These are phyloP conservation scores for Choristoneura rosaceana DNA, from an alignment of 2,888 invertebrate genomes.

Conservation along the genomic window DNA sequence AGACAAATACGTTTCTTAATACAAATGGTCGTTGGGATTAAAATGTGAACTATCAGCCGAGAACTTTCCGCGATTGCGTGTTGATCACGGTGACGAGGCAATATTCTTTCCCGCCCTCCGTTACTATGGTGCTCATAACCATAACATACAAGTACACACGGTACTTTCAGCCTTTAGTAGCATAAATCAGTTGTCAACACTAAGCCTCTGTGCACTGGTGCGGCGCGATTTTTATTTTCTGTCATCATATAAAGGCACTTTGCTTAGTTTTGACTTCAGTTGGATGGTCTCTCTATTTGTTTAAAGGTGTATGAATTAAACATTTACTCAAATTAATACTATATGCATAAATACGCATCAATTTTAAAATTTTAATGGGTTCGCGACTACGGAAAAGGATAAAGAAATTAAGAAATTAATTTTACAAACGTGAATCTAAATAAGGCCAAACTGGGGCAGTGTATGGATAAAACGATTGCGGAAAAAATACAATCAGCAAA, in stretches of 20 bases:
- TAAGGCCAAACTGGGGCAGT: slow-evolving; percentile 86
- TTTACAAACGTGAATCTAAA: background rate
- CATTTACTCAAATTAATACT: too few relatives aligned
- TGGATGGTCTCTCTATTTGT: background rate
- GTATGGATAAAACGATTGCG: slow-evolving; percentile 85
- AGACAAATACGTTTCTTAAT: background rate
- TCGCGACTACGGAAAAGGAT: background rate
- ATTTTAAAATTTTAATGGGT: background rate
- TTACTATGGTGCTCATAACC: slow-evolving; percentile 68
- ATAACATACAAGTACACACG: slow-evolving; percentile 61
- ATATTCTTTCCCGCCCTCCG: slow-evolving; percentile 55
- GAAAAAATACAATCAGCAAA: slow-evolving; percentile 69
- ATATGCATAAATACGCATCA: too few relatives aligned
- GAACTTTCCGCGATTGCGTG: slow-evolving; percentile 43
- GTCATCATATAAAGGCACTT: slow-evolving; percentile 21
- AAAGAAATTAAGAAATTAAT: background rate
- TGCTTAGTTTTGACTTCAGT: slow-evolving; percentile 9
- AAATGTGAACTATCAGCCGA: slow-evolving; percentile 6
- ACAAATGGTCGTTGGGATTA: slow-evolving; percentile 2
- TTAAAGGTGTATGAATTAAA: slow-evolving; percentile 13
- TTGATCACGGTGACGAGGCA: slow-evolving; percentile 59
- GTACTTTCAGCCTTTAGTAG: slow-evolving; percentile 48
- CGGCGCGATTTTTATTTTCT: slow-evolving; percentile 20
- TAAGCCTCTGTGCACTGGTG: slow-evolving; percentile 44
- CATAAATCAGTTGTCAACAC: slow-evolving; percentile 59